Percentiles rank a stretch among this genome's conserved stretches.
Conservation (phyloP, 2,888 invertebrate species). For the Andrena marginata region DNA sequence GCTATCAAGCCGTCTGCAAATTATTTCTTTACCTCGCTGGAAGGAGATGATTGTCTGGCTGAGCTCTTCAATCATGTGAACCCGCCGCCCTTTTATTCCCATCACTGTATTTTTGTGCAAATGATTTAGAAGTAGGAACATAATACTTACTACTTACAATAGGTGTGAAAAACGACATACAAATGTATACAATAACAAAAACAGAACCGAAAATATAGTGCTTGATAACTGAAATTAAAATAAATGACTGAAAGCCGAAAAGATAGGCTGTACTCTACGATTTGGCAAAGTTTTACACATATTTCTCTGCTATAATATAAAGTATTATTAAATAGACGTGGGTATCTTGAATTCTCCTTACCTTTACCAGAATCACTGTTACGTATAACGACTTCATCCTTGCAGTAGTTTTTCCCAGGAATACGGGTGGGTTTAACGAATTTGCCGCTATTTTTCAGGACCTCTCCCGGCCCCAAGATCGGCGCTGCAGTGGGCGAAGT, state of each 20-base stretch:
- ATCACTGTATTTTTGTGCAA: conserved; percentile 90
- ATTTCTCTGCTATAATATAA: conserved; percentile 34
- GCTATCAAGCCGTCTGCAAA: conserved; percentile 77
- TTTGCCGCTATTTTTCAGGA: conserved; percentile 95
- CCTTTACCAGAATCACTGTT: conserved; percentile 99
- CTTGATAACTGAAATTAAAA: conserved; percentile 40
- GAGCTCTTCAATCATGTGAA: conserved; percentile 99
- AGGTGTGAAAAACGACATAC: conserved; percentile 40
- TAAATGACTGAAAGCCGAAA: conserved; percentile 34
- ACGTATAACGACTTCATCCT: conserved; percentile 97
- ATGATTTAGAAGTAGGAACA: conserved; percentile 74
- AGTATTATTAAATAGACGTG: conserved; percentile 12
- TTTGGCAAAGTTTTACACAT: conserved; percentile 40
- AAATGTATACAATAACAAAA: conserved; percentile 27
- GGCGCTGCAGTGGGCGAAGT: conserved; percentile 86
- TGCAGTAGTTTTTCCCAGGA: conserved; percentile 96
- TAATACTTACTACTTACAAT: conserved; percentile 60
- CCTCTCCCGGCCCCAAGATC: conserved; percentile 93
- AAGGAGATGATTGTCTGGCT: conserved; percentile 99
- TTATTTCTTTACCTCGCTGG: conserved; percentile 95
- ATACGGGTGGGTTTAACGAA: conserved; percentile 95
- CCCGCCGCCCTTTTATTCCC: conserved; percentile 99
- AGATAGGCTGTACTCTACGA: conserved; percentile 35
- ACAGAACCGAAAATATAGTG: conserved; percentile 28
- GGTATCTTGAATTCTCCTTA: conserved; percentile 81